Evolutionary conservation across 2,797 vertebrate species (phyloP).

Genomic region (Chrysocyon brachyurus): DNA sequence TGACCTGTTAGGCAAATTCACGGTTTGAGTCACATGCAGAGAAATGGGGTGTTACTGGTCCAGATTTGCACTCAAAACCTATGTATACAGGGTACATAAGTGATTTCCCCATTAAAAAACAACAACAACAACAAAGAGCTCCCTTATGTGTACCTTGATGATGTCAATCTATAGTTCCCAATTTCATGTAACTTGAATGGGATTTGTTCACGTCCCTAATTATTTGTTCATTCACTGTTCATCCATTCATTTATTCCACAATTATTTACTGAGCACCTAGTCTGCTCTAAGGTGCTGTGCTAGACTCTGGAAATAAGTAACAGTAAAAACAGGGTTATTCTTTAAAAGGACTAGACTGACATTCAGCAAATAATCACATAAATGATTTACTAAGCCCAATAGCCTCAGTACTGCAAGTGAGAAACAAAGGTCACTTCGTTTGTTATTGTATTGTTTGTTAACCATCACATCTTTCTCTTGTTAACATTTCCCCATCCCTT

Average conservation of each 20-base stretch:
- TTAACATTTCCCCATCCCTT: neutral
- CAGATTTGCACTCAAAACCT: neutral
- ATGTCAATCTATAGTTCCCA: conserved; percentile 33
- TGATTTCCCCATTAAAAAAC: neutral
- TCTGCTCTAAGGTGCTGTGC: neutral
- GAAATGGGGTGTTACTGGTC: neutral
- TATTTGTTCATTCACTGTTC: neutral
- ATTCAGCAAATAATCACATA: neutral
- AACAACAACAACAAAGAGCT: neutral
- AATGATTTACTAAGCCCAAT: neutral
- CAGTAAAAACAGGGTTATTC: neutral
- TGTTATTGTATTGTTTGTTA: neutral
- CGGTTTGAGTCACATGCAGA: conserved; percentile 47
- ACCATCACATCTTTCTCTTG: neutral
- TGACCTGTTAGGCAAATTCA: neutral
- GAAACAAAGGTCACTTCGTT: neutral
- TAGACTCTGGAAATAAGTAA: neutral
- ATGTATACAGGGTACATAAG: fast-evolving
- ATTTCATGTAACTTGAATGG: conserved; percentile 14
- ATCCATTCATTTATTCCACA: neutral
- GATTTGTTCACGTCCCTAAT: neutral
- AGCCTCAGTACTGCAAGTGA: neutral
- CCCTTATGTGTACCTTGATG: conserved; percentile 24
- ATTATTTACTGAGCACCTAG: neutral
- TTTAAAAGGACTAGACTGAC: neutral